Evolutionary conservation across 2,797 vertebrate genomes (phyloP).

Genomic region (Iguana delicatissima): DNA sequence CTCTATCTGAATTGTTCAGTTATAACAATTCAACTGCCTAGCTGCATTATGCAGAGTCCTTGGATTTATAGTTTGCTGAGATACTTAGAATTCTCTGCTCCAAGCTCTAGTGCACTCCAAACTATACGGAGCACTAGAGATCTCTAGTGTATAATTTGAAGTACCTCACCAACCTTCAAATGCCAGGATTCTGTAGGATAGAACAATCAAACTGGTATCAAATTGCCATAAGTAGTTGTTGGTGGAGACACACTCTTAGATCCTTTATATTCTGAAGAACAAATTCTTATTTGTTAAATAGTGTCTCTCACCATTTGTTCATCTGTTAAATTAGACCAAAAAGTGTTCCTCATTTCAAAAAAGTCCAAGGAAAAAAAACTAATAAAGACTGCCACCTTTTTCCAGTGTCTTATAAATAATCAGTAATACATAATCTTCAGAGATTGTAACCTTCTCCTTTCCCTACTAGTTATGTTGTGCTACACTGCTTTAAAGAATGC

Average conservation of each 20-base stretch:
- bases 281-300: neutral
- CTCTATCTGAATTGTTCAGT: too few relatives aligned
- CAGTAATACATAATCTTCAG: slow-evolving; percentile 12
- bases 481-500: neutral
- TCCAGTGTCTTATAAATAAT: neutral
- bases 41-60: neutral
- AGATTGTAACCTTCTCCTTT: slow-evolving; percentile 24
- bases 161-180: too few relatives aligned
- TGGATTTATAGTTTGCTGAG: neutral
- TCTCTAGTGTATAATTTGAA: too few relatives aligned
- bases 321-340: neutral
- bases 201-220: too few relatives aligned
- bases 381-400: neutral
- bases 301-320: neutral
- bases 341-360: neutral
- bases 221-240: too few relatives aligned
- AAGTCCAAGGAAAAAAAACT: neutral
- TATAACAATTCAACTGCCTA: neutral
- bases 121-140: too few relatives aligned
- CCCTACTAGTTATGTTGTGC: fast-evolving
- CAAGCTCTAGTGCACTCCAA: too few relatives aligned
- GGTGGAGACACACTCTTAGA: neutral
- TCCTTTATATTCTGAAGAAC: neutral
- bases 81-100: neutral
- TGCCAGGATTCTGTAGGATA: too few relatives aligned